Conservation (phyloP, 23 tunicate genomes). For the Ciona savignyi region DNA sequence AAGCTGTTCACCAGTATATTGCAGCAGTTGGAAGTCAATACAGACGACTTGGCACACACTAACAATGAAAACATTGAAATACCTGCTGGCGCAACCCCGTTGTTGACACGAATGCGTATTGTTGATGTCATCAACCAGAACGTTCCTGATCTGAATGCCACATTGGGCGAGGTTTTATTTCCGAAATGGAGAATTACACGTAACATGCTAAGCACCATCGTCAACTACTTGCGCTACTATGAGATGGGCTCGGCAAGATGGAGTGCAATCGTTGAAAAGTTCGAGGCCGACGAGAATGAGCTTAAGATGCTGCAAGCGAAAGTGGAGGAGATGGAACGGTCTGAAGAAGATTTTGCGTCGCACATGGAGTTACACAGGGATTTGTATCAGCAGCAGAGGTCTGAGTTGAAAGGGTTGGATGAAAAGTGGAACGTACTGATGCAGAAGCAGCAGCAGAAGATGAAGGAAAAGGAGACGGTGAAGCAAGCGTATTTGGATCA, state of each 20-base stretch:
- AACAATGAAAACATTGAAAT: slow-evolving; percentile 1
- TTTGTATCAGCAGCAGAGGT: slow-evolving; percentile 8
- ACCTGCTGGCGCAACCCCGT: not conserved
- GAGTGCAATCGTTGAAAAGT: slow-evolving; percentile 9
- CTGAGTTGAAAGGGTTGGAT: slow-evolving; percentile 10
- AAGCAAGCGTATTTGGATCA: slow-evolving; percentile 4
- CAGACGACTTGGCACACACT: slow-evolving; percentile 31
- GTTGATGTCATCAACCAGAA: slow-evolving; percentile 1
- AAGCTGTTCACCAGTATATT: slow-evolving; percentile 37
- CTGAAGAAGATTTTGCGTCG: slow-evolving; percentile 1
- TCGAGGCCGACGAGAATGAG: slow-evolving; percentile 15
- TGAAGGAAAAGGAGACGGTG: slow-evolving; percentile 15
- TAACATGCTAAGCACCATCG: slow-evolving; percentile 6
- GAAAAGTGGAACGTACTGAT: slow-evolving; percentile 6
- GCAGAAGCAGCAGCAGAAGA: slow-evolving; percentile 8
- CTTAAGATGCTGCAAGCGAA: slow-evolving; percentile 4
- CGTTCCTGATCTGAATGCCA: slow-evolving; percentile 10
- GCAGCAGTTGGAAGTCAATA: slow-evolving; percentile 34
- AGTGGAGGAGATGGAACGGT: slow-evolving; percentile 8
- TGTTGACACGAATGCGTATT: too few species aligned
- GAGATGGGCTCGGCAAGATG: slow-evolving; percentile 1
- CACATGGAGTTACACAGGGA: slow-evolving; percentile 7
- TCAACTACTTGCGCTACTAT: slow-evolving; percentile 33
- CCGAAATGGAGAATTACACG: slow-evolving; percentile 42
- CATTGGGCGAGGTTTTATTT: slow-evolving; percentile 8